phyloP scores from a whole-genome alignment of 2,113 vertebrate genomes.

The Odocoileus virginianus region DNA sequence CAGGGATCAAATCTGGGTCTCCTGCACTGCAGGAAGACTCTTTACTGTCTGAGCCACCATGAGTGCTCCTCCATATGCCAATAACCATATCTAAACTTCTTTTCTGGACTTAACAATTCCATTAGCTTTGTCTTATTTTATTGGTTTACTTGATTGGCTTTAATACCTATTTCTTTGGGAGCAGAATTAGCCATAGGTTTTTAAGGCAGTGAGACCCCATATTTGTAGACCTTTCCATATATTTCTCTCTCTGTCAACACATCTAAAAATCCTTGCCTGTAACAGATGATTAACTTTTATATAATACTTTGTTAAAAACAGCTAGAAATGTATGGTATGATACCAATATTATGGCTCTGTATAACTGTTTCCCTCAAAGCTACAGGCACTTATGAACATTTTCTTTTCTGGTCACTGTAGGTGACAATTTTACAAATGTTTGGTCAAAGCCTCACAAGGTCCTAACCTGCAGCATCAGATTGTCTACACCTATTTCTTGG shows the following conservation, averaged over 20 bases:
- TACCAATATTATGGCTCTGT: not conserved
- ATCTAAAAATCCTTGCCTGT: not conserved
- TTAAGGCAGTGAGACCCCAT: not conserved
- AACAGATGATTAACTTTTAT: not conserved
- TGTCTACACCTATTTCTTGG: not conserved
- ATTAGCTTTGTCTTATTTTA: not conserved
- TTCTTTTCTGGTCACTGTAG: not conserved
- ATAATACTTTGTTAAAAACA: not conserved
- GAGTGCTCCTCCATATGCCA: not conserved
- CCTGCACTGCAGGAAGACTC: not conserved
- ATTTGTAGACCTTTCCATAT: not conserved
- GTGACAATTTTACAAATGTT: not conserved
- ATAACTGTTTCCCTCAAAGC: not conserved
- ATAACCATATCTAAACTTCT: not conserved
- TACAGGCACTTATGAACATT: not conserved
- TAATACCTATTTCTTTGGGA: not conserved
- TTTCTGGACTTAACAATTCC: not conserved
- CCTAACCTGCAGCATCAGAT: not conserved
- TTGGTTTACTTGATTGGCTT: not conserved
- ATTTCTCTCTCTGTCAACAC: not conserved
- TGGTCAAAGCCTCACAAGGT: not conserved
- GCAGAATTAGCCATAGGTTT: not conserved
- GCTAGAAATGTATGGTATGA: not conserved
- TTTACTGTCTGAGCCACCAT: not conserved
- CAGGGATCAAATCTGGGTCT: not conserved